These are phyloP conservation scores for Nothobranchius furzeri DNA, from an alignment of 2,113 vertebrate genomes.

Conservation along the genomic window DNA sequence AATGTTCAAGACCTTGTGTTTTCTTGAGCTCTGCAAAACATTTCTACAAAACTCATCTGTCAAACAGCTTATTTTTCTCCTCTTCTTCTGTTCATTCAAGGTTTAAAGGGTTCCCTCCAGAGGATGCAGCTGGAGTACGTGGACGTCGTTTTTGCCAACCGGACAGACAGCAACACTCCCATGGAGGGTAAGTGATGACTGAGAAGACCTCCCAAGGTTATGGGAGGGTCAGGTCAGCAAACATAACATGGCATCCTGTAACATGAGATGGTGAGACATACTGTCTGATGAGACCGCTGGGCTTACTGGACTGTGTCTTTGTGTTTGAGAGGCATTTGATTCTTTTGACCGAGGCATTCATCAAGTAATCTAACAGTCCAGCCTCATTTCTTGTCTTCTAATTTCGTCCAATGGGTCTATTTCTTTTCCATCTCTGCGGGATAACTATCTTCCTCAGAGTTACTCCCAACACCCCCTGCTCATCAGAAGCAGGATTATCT, in stretches of 20 bases:
- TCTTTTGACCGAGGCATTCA: slow-evolving; percentile 19
- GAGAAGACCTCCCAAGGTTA: neutral
- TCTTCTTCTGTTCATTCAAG: slow-evolving; percentile 64
- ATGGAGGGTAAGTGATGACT: slow-evolving; percentile 91
- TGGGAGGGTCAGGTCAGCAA: slow-evolving; percentile 5
- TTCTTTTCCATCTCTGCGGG: slow-evolving; percentile 52
- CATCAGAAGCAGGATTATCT: slow-evolving; percentile 72
- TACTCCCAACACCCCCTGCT: slow-evolving; percentile 54
- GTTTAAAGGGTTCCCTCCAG: slow-evolving; percentile 93
- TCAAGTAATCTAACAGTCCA: slow-evolving; percentile 34
- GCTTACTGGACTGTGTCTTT: slow-evolving; percentile 35
- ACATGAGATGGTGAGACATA: slow-evolving; percentile 59
- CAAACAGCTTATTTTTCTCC: too few species aligned
- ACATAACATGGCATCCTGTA: slow-evolving; percentile 49
- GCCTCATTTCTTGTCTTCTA: slow-evolving; percentile 43
- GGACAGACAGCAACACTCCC: slow-evolving; percentile 94
- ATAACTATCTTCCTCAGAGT: slow-evolving; percentile 52
- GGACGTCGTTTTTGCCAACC: slow-evolving; percentile 96
- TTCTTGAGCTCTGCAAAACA: too few species aligned
- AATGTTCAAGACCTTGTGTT: neutral
- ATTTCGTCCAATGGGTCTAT: slow-evolving; percentile 53
- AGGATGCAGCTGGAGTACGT: slow-evolving; percentile 97
- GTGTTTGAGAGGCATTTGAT: neutral
- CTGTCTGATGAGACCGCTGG: slow-evolving; percentile 3
- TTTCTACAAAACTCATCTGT: too few species aligned